These are phyloP conservation scores for Plemyria rubiginata DNA, from an alignment of 2,888 invertebrate species.

Conservation along the genomic window DNA sequence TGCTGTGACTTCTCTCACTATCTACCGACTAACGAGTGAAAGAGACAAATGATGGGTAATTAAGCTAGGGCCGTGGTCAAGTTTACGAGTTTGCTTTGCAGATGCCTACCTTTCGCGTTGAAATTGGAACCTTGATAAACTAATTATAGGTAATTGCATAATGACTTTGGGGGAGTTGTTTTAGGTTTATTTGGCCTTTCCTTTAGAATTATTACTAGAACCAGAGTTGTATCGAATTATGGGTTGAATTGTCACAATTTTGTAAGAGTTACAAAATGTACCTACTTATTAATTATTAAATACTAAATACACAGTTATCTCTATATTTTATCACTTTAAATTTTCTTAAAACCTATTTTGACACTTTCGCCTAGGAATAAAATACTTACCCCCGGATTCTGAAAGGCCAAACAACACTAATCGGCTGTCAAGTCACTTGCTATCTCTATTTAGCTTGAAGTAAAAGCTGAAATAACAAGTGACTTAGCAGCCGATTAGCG, in stretches of 20 bases:
- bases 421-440: no score
- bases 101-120: conserved; percentile 45
- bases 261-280: no score
- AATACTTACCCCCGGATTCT: no score
- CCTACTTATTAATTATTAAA: no score
- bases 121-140: conserved; percentile 47
- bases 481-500: no score
- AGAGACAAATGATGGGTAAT: conserved; percentile 60
- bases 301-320: no score
- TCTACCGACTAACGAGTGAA: conserved; percentile 50
- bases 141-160: conserved; percentile 55
- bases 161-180: conserved; percentile 42
- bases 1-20: conserved; percentile 17
- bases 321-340: no score
- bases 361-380: no score
- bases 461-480: no score
- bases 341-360: no score
- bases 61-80: conserved; percentile 61
- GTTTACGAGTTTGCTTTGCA: conserved; percentile 55
- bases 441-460: no score
- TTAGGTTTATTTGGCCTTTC: conserved; percentile 28
- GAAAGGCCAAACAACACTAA: no score
- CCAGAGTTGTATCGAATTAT: not conserved
- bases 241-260: not conserved
- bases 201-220: conserved; percentile 14